phyloP scores from a whole-genome alignment of 37 sponge, comb jelly and placozoan species.

The Eunapius fragilis region DNA sequence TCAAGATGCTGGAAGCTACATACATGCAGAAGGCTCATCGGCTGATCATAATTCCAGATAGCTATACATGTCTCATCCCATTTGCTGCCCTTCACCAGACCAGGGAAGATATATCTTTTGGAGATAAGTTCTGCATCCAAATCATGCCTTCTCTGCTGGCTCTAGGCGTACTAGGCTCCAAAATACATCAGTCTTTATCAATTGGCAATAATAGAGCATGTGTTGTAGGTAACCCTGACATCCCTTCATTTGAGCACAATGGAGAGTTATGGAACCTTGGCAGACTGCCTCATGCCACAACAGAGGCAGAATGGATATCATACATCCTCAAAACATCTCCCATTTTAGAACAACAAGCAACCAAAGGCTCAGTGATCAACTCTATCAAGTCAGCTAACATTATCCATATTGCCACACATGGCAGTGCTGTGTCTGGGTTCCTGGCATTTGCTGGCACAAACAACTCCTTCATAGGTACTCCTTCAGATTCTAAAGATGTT shows the following conservation, averaged over 20 bases:
- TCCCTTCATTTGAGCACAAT: constrained; percentile 55
- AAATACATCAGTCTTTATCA: constrained; percentile 8
- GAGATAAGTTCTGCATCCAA: constrained; percentile 56
- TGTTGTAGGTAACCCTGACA: constrained; percentile 76
- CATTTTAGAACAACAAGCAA: constrained; percentile 61
- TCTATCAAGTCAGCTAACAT: constrained; percentile 60
- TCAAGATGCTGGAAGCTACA: constrained; percentile 13
- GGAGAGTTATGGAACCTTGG: constrained; percentile 49
- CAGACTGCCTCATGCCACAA: constrained; percentile 64
- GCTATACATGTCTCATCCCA: constrained; percentile 59
- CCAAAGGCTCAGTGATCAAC: constrained; percentile 52
- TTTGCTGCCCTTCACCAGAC: constrained; percentile 48
- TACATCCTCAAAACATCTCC: constrained; percentile 57
- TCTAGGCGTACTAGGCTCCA: constrained; percentile 39
- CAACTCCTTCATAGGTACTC: background rate
- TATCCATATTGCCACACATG: constrained; percentile 79
- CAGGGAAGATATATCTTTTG: constrained; percentile 22
- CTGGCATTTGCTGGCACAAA: constrained; percentile 48
- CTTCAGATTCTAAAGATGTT: constrained; percentile 27
- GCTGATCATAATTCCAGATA: constrained; percentile 63
- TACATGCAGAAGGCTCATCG: background rate
- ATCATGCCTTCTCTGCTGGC: constrained; percentile 64
- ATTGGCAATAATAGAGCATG: constrained; percentile 12
- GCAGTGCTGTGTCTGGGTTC: constrained; percentile 60
- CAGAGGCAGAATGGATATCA: constrained; percentile 68